phyloP scores from a whole-genome alignment of 2,113 vertebrate species.

The Ctenodactylus gundi region DNA sequence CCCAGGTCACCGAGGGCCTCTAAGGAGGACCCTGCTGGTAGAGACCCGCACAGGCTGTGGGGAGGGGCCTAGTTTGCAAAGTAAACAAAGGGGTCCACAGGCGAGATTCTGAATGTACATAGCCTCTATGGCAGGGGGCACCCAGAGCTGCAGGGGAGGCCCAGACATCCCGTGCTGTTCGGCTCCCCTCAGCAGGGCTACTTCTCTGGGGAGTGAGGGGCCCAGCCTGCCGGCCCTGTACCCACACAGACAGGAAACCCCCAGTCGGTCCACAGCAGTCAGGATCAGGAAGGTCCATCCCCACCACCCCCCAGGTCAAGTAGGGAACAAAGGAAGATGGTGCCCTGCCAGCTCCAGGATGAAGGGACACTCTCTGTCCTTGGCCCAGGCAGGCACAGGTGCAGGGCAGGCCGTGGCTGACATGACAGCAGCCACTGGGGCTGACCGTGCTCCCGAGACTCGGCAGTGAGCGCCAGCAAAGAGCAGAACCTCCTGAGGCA shows the following conservation, averaged over 20 bases:
- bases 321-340: too few species aligned
- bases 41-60: too few species aligned
- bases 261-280: too few species aligned
- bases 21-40: too few species aligned
- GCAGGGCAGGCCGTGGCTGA: background rate
- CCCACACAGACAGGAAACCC: background rate
- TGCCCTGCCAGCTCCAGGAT: too few species aligned
- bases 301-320: too few species aligned
- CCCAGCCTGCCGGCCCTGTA: background rate
- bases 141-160: too few species aligned
- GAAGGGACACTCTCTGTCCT: background rate
- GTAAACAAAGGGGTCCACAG: background rate
- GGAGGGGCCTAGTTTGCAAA: background rate
- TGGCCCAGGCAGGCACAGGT: too few species aligned
- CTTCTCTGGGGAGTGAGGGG: too few species aligned
- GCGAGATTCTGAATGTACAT: background rate
- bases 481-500: background rate
- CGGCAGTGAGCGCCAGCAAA: rapidly evolving
- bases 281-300: background rate
- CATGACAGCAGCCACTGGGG: rapidly evolving
- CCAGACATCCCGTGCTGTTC: background rate
- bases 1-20: background rate
- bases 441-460: background rate
- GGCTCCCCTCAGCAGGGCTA: too few species aligned
- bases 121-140: too few species aligned